Evolutionary conservation across 1,140 invertebrate genomes (phyloP).

Genomic region (Drosophila quadrilineata): DNA sequence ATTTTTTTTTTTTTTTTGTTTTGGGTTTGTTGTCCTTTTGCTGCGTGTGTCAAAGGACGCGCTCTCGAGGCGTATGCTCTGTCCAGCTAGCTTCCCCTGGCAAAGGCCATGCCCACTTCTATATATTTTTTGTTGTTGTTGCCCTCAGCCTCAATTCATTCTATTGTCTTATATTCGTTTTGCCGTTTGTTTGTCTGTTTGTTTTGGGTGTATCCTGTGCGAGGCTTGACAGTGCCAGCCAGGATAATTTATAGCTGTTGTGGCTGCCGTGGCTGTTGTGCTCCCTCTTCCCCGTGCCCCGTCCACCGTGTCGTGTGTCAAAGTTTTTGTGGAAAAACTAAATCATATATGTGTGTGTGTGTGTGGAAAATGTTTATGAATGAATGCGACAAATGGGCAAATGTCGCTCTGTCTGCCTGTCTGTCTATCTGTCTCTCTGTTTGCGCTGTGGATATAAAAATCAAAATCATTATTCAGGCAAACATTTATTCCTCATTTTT

Average conservation of each 20-base stretch:
- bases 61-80: conserved; percentile 40
- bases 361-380: conserved; percentile 73
- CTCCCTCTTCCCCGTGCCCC: too few species aligned
- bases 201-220: conserved; percentile 47
- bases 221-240: conserved; percentile 46
- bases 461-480: conserved; percentile 60
- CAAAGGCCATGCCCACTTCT: too few species aligned
- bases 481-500: conserved; percentile 63
- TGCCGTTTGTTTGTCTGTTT: conserved; percentile 57
- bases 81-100: conserved; percentile 29
- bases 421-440: too few species aligned
- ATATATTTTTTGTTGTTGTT: too few species aligned
- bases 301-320: conserved; percentile 72
- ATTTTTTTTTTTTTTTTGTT: conserved; percentile 19
- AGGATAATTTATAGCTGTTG: conserved; percentile 72
- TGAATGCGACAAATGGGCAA: conserved; percentile 57
- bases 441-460: conserved; percentile 55
- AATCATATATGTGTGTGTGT: conserved; percentile 42
- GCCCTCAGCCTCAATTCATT: conserved; percentile 30
- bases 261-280: too few species aligned
- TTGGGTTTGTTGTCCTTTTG: background rate
- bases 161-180: conserved; percentile 35
- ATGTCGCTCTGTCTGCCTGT: conserved; percentile 1
- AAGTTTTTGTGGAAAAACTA: conserved; percentile 72
- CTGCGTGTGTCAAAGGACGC: conserved; percentile 43